Evolutionary conservation across 2,797 vertebrate species (phyloP).

Genomic region (Poecilia picta): DNA sequence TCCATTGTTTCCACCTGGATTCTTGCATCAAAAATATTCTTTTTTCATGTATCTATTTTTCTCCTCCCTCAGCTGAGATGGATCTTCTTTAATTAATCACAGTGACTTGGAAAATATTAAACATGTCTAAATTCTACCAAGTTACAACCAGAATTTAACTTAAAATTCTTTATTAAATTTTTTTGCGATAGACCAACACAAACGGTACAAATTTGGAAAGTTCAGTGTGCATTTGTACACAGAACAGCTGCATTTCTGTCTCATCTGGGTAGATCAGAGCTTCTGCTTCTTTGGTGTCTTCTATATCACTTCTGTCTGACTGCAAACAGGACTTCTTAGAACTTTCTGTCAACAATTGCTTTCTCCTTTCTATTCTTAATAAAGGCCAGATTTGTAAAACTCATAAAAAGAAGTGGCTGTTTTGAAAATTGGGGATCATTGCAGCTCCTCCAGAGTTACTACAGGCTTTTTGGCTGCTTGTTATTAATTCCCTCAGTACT

Average conservation of each 20-base stretch:
- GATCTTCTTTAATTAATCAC: neutral
- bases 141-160: neutral
- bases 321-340: neutral
- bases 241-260: neutral
- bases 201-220: neutral
- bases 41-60: neutral
- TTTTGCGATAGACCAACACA: neutral
- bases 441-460: neutral
- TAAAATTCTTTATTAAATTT: neutral
- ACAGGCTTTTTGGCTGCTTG: neutral
- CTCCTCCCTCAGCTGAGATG: neutral
- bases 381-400: neutral
- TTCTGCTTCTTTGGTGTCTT: neutral
- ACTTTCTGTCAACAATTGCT: neutral
- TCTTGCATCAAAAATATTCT: neutral
- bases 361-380: neutral
- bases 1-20: slow-evolving; percentile 16
- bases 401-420: neutral
- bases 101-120: neutral
- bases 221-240: neutral
- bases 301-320: neutral
- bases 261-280: neutral
- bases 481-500: neutral
- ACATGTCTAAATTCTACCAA: neutral
- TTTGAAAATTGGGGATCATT: neutral